phyloP scores from a whole-genome alignment of 2,113 vertebrate species.

The Tachycineta bicolor region DNA sequence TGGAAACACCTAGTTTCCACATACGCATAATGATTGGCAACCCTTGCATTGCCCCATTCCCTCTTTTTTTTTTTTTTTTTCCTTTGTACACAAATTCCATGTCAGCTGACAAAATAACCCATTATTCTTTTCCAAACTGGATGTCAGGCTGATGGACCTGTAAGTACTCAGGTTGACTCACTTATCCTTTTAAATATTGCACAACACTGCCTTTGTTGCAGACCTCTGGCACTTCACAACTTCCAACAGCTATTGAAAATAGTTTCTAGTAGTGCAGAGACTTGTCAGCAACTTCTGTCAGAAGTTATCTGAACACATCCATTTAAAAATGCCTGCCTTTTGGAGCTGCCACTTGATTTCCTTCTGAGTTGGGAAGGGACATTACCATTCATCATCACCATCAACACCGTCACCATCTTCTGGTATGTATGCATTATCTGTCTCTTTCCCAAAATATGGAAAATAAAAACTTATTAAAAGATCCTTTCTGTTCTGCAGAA shows the following conservation, averaged over 20 bases:
- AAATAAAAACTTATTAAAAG: background rate
- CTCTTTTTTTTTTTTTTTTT: background rate
- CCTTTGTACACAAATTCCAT: background rate
- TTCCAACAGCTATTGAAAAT: background rate
- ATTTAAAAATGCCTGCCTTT: slow-evolving; percentile 20
- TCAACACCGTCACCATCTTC: background rate
- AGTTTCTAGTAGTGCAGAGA: background rate
- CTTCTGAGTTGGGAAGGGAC: slow-evolving; percentile 40
- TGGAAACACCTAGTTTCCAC: background rate
- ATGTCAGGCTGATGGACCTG: background rate
- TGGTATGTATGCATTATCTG: slow-evolving; percentile 40
- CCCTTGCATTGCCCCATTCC: background rate
- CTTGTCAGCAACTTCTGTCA: background rate
- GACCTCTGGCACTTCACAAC: background rate
- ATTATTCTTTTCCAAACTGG: background rate
- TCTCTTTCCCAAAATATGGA: background rate
- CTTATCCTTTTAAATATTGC: background rate
- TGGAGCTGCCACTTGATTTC: slow-evolving; percentile 27
- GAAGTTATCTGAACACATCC: background rate
- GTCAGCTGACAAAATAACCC: background rate
- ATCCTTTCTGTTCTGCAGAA: background rate
- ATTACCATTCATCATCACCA: slow-evolving; percentile 30
- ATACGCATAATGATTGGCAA: background rate
- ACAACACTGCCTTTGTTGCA: background rate
- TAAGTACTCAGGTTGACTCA: background rate